Percentiles rank a stretch among this genome's conserved stretches.
phyloP scores from a whole-genome alignment of 2,113 vertebrate species.

The Plestiodon gilberti region DNA sequence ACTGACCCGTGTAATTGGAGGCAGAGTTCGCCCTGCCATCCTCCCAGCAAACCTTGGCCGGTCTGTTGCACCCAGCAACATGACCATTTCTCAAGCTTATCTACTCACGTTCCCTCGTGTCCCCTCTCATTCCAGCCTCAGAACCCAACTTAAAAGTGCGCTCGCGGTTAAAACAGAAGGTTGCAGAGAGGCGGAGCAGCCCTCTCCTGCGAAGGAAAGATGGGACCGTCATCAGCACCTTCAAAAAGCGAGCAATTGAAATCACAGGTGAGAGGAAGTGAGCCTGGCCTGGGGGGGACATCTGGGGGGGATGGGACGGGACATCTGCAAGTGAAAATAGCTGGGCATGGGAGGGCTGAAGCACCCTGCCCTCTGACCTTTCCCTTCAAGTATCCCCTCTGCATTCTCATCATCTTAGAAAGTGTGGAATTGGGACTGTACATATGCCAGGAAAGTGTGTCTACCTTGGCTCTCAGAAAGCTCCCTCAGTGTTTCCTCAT shows the following conservation, averaged over 20 bases:
- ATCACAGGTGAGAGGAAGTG: constrained; percentile 75
- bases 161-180: constrained; percentile 96
- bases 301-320: neutral
- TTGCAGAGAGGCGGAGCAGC: constrained; percentile 92
- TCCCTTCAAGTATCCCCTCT: neutral
- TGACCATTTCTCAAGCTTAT: neutral
- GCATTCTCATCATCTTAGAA: neutral
- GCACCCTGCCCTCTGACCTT: too few species aligned
- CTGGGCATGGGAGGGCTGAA: neutral
- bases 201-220: constrained; percentile 92
- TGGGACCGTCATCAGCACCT: constrained; percentile 93
- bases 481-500: neutral
- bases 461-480: neutral
- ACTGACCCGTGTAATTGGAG: neutral
- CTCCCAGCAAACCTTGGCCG: neutral
- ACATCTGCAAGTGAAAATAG: neutral
- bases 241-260: constrained; percentile 90
- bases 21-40: neutral
- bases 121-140: constrained; percentile 78
- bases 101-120: neutral
- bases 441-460: neutral
- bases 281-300: constrained; percentile 51
- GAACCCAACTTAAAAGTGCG: constrained; percentile 97
- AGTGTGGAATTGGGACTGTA: neutral
- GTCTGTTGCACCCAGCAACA: neutral